Evolutionary conservation across 2,113 vertebrate species (phyloP), one percentile per base, ranked within the genome.

Genomic region (Dicaeum eximium): DNA sequence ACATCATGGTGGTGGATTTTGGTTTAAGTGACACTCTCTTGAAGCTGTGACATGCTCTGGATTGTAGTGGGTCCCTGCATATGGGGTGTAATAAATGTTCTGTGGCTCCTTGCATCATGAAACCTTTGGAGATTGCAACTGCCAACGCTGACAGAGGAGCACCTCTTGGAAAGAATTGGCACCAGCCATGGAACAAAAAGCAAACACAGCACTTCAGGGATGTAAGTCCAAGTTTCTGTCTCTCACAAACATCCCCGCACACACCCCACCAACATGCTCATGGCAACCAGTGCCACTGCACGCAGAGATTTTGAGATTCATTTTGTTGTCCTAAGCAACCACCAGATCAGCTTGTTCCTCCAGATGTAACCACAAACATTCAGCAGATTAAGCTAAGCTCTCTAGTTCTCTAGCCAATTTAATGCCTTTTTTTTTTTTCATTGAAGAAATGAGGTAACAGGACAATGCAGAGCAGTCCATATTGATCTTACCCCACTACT

Each of bases 291-390:
- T 66, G 75, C 58, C 75, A 60, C 16, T 56, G 73, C 85, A 91
- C 54, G 83, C 35, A 25, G 62, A 73, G 11, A 64, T 96, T 90
- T 47, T 62, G 72, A 81, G 86, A 85, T 30, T 86, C 28, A 54
- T 37, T 82, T 87, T 91, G 70, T 83, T 95, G 71, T 93, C 86
- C 71, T 88, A 92, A 83, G 85, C 78, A 95, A 77, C 90, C 74
- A 80, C 62, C 50, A 80, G 90, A 72, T 83, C 92, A 88, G 85
- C 74, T 80, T 94, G 79, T 92, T 96, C 82, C 71, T 93, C 75
- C 94, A 94, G 71, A 93, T 37, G 75, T 66, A 94, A 90, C 90
- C 44, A 0, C 85, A 94, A 96, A 85, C 35, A 88, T 78, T 48
- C 79, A 88, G 62, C 81, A 90, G 81, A 35, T 88, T 91, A 66